Evolutionary conservation across 2,113 vertebrate genomes (phyloP), one percentile per base, ranked within the genome.

Genomic region (Ardeotis arabs): DNA sequence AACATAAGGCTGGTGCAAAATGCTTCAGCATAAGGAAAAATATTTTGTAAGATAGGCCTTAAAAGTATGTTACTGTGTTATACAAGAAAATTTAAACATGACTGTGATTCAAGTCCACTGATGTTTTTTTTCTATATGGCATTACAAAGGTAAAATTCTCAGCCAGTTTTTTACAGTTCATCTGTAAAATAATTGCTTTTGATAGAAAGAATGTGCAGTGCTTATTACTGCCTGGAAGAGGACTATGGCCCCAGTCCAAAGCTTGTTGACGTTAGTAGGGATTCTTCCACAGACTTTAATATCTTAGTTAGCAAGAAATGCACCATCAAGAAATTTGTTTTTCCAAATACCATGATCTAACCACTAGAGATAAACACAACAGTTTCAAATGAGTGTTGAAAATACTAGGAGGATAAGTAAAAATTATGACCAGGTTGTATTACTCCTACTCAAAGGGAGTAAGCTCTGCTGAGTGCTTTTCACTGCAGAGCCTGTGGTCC

Each of bases 181-280:
- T 72, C 24, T 87, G 56, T 50, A 83, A 96, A 93, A 77, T 87
- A 63, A 93, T 47, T 94, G 31, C 15, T 88, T 93, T 79, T 66
- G 60, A 96, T 92, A 86, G 49, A 64, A 91, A 92, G 95, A 87
- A 95, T 12, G 19, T 45, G 53, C 64, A 86, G 44, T 73, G 69
- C 21, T 75, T 73, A 74, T 82, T 95, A 69, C 68, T 86, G 45
- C 27, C 37, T 93, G 76, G 79, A 94, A 95, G 50, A 7, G 56
- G 49, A 77, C 84, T 35, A 19, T 70, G 92, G 74, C 58, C 44
- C 12, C 16, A 58, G 14, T 83, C 74, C 87, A 96, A 87, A 90
- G 20, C 18, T 52, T 83, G 53, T 90, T 90, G 84, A 85, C 50
- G 6, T 87, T 91, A 83, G n/a, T 24, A 28, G 41, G 47, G 45